These are phyloP conservation scores for Ochotona curzoniae DNA, from an alignment of 2,113 vertebrate species.

Conservation along the genomic window DNA sequence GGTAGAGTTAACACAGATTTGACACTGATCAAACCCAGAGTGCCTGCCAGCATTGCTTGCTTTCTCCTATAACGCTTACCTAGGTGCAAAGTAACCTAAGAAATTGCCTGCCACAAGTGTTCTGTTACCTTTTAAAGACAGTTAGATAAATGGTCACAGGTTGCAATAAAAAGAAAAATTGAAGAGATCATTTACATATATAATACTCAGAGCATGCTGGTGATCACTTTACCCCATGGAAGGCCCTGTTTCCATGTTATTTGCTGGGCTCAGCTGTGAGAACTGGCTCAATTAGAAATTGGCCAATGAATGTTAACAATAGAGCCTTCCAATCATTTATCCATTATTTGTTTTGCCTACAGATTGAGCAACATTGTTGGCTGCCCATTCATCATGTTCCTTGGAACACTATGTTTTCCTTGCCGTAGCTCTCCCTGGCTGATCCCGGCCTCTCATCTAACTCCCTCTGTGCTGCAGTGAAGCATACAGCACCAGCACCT, in stretches of 20 bases:
- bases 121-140: not conserved
- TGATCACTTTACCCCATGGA: not conserved
- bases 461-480: not conserved
- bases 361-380: not conserved
- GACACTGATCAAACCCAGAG: too few relatives aligned
- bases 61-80: too few relatives aligned
- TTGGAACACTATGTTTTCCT: not conserved
- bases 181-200: not conserved
- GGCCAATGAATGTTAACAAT: not conserved
- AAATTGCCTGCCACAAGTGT: not conserved
- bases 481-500: not conserved
- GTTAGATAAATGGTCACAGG: not conserved
- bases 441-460: not conserved
- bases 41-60: too few relatives aligned
- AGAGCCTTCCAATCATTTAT: not conserved
- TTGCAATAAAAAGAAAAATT: not conserved
- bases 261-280: not conserved
- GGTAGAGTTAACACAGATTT: too few relatives aligned
- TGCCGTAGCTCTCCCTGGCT: not conserved
- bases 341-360: not conserved
- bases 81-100: too few relatives aligned
- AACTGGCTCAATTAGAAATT: not conserved
- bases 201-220: not conserved
- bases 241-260: not conserved
- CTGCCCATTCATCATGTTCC: not conserved